Conservation (phyloP, 2,888 invertebrate genomes). For the Iphiclides podalirius region DNA sequence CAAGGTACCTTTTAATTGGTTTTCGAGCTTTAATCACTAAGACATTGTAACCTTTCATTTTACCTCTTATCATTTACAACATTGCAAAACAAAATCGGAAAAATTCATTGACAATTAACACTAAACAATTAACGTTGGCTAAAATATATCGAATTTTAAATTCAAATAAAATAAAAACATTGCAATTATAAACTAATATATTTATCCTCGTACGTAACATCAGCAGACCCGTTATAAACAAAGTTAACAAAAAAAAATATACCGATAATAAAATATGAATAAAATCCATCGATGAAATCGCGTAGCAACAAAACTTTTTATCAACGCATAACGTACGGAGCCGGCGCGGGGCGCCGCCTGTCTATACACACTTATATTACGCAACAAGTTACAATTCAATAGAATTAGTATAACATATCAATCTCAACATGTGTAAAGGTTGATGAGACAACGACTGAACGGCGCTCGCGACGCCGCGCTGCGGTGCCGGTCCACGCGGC, state of each 20-base stretch:
- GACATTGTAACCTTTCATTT: constrained; percentile 70
- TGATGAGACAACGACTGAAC: constrained; percentile 65
- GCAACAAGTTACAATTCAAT: constrained; percentile 79
- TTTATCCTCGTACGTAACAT: constrained; percentile 64
- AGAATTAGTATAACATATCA: constrained; percentile 80
- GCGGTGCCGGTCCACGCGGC: constrained; percentile 27
- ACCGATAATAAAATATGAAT: too few species aligned
- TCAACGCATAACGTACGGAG: constrained; percentile 47
- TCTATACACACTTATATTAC: constrained; percentile 66
- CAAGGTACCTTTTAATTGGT: constrained; percentile 80
- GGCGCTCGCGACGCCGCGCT: constrained; percentile 38
- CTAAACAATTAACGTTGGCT: constrained; percentile 74
- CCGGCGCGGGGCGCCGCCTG: constrained; percentile 38
- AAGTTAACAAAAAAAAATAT: too few species aligned
- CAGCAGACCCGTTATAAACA: too few species aligned
- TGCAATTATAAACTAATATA: constrained; percentile 67
- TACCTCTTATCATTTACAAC: constrained; percentile 68
- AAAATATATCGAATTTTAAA: constrained; percentile 74
- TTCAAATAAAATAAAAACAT: constrained; percentile 52
- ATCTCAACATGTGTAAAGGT: constrained; percentile 79
- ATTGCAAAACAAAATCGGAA: constrained; percentile 72
- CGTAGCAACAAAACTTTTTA: constrained; percentile 59
- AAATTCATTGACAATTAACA: constrained; percentile 65
- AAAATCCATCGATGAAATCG: constrained; percentile 61
- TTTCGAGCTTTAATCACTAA: constrained; percentile 77